Percentiles rank a stretch among this genome's conserved stretches.
Conservation (phyloP, 2,888 invertebrate genomes). For the Chalcosyrphus nemorum region DNA sequence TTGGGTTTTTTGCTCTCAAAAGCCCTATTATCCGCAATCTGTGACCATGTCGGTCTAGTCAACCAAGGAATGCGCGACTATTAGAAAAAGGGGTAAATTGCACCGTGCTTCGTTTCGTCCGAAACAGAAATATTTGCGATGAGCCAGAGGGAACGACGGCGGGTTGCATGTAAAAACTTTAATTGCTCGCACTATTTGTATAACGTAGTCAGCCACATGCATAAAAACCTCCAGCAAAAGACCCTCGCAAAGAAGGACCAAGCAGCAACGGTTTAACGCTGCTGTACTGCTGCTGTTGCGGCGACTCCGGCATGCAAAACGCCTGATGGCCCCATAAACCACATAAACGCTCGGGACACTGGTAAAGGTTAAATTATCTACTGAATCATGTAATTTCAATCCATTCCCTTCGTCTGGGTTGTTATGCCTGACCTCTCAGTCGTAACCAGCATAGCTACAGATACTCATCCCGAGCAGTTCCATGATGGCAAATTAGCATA, state of each 20-base stretch:
- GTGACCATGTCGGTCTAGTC: conserved; percentile 47
- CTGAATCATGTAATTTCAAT: conserved; percentile 72
- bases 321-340: conserved; percentile 70
- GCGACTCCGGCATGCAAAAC: conserved; percentile 48
- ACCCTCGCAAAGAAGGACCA: conserved; percentile 11
- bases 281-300: conserved; percentile 25
- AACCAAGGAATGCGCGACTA: conserved; percentile 46
- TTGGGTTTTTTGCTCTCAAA: conserved; percentile 35
- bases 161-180: conserved; percentile 50
- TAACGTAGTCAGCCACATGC: conserved; percentile 19
- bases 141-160: conserved; percentile 6
- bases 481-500: conserved; percentile 72
- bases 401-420: conserved; percentile 59
- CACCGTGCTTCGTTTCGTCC: neutral
- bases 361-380: conserved; percentile 71
- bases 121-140: conserved; percentile 34
- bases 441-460: conserved; percentile 34
- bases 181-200: conserved; percentile 66
- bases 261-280: conserved; percentile 30
- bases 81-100: conserved; percentile 38
- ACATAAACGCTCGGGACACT: conserved; percentile 70
- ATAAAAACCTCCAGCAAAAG: conserved; percentile 48
- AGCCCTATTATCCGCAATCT: conserved; percentile 55
- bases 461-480: conserved; percentile 38
- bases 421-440: conserved; percentile 59